A percentile compares a stretch with the other conserved stretches of the same genome.
These are phyloP conservation scores for Rhimphoctona megacephalus DNA, from an alignment of 2,888 invertebrate genomes.

Conservation along the genomic window DNA sequence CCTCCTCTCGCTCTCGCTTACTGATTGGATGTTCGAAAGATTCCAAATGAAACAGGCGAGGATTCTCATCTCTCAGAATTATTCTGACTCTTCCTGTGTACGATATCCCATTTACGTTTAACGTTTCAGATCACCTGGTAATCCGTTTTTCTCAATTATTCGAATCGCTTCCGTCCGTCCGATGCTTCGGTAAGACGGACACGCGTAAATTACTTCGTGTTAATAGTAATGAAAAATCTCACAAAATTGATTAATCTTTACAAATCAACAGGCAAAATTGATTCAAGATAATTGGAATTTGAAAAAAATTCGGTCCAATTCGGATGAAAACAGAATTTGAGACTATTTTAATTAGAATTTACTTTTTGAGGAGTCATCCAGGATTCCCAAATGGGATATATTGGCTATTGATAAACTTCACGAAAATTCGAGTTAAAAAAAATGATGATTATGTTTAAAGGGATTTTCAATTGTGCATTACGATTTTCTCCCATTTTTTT, in stretches of 20 bases:
- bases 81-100: conserved; percentile 1
- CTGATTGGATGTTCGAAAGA: conserved; percentile 40
- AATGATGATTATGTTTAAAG: too few relatives aligned
- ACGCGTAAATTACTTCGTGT: not conserved
- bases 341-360: not conserved
- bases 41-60: conserved; percentile 23
- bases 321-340: not conserved
- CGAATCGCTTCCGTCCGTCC: conserved; percentile 13
- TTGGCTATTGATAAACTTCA: not conserved
- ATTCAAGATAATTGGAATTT: not conserved
- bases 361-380: not conserved
- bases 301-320: too few relatives aligned
- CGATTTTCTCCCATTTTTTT: not conserved
- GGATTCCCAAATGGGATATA: too few relatives aligned
- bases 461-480: too few relatives aligned
- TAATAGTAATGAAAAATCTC: not conserved
- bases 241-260: not conserved
- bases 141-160: conserved; percentile 12
- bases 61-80: conserved; percentile 36
- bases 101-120: conserved; percentile 9
- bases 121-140: not conserved
- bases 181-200: not conserved
- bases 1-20: conserved; percentile 17
- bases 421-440: not conserved
- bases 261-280: not conserved